Evolutionary conservation across 2,113 vertebrate species (phyloP), one percentile per base, ranked within the genome.

Genomic region (Egretta garzetta): DNA sequence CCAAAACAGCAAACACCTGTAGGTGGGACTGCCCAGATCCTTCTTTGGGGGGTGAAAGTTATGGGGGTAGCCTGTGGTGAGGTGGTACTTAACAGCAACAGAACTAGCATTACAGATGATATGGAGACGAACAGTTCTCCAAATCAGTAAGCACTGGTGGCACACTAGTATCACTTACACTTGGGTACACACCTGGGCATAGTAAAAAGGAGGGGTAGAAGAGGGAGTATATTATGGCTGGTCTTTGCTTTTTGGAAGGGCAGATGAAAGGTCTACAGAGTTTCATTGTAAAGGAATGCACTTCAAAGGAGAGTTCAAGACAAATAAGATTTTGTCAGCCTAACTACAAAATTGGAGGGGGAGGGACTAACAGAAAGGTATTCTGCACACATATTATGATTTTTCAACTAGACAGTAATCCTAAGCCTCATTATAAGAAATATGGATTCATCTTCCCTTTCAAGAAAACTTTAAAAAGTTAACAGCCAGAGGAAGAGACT

Each of bases 251-350:
- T 93, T 89, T 50, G 43, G 68, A 77, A 92, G 13, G 28, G 39
- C 60, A 90, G 73, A 87, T 82, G 60, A 93, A 95, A 96, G 53
- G 64, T 72, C 76, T 52, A 27, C 53, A 32, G 14, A 76, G 67
- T 80, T 79, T 74, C 87, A 80, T 63, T 58, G 70, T 80, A 68
- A 89, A 96, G 80, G 91, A 96, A 96, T 62, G 83, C 56, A 85
- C 86, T 97, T 96, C 95, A 95, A 96, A 96, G 81, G 45, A 62
- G 17, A 80, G 28, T 14, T 90, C 58, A 72, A 70, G 84, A 87
- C 89, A 89, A 90, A 3, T 52, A 95, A 72, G 68, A 90, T 91
- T 91, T 84, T 93, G 89, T 89, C 74, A 90, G 70, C 18, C 45
- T 43, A 80, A 70, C 68, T 88, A 80, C 23, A 88, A 75, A 60